Conservation (phyloP, 2,888 invertebrate species). For the Thereva unica region DNA sequence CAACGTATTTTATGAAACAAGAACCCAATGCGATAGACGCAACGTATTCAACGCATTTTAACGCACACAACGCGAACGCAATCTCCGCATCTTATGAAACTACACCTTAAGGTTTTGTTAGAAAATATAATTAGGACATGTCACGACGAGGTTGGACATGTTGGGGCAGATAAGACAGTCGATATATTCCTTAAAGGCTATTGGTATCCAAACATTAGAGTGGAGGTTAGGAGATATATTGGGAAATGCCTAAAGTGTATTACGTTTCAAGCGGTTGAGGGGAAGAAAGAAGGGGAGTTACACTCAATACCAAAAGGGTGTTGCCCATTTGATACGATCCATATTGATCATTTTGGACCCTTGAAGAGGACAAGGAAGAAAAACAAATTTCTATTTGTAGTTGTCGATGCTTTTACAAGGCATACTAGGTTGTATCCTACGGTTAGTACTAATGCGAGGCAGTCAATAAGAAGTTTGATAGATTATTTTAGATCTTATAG, state of each 20-base stretch:
- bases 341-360: slow-evolving; percentile 32
- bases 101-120: too few relatives aligned
- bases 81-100: too few relatives aligned
- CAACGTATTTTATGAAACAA: too few relatives aligned
- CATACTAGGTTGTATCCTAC: slow-evolving; percentile 49
- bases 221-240: slow-evolving; percentile 23
- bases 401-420: slow-evolving; percentile 53
- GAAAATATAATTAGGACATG: too few relatives aligned
- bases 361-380: slow-evolving; percentile 41
- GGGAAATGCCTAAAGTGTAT: slow-evolving; percentile 35
- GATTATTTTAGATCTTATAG: slow-evolving; percentile 42
- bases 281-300: slow-evolving; percentile 43
- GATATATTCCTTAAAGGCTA: slow-evolving; percentile 43
- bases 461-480: slow-evolving; percentile 45
- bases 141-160: slow-evolving; percentile 44
- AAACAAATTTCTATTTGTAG: slow-evolving; percentile 50
- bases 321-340: slow-evolving; percentile 43
- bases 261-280: slow-evolving; percentile 20
- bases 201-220: slow-evolving; percentile 48
- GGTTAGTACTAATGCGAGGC: slow-evolving; percentile 46
- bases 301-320: slow-evolving; percentile 46
- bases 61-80: too few relatives aligned
- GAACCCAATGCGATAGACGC: too few relatives aligned
- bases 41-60: too few relatives aligned
- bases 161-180: slow-evolving; percentile 47